Evolutionary conservation across 2,888 invertebrate species (phyloP).

Genomic region (Temnothorax ravouxi): DNA sequence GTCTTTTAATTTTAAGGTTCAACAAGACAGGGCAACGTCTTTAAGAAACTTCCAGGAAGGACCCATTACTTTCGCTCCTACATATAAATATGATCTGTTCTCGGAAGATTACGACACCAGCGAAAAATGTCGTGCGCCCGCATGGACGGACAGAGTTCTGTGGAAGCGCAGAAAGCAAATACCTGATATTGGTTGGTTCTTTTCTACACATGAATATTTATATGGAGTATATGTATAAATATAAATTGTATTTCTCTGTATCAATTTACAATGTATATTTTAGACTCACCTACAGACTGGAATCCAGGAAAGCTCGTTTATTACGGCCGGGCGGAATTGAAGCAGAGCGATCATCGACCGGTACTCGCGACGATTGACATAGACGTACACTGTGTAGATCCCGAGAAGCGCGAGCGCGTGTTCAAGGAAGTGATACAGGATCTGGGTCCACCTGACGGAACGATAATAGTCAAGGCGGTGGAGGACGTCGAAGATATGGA

Average conservation of each 20-base stretch:
- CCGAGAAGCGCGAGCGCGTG: conserved; percentile 91
- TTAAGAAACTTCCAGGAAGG: conserved; percentile 98
- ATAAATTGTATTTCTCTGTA: not conserved
- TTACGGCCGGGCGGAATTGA: conserved; percentile 97
- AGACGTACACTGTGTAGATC: conserved; percentile 94
- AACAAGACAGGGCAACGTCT: conserved; percentile 94
- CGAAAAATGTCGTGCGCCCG: conserved; percentile 98
- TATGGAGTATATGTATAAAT: not conserved
- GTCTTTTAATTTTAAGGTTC: conserved; percentile 87
- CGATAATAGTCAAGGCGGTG: conserved; percentile 92
- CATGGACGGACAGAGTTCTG: conserved; percentile 99
- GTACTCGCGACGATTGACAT: conserved; percentile 97
- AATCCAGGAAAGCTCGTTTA: conserved; percentile 93
- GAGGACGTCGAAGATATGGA: conserved; percentile 87
- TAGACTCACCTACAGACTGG: conserved; percentile 88
- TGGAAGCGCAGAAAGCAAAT: conserved; percentile 94
- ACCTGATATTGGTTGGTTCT: conserved; percentile 89
- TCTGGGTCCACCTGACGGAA: conserved; percentile 98
- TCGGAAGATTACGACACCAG: conserved; percentile 99
- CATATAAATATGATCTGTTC: conserved; percentile 99
- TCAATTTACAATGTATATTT: conserved; percentile 8
- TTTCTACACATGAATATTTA: not conserved
- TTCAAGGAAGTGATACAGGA: conserved; percentile 95
- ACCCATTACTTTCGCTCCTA: conserved; percentile 96
- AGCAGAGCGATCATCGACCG: conserved; percentile 99